A percentile compares a stretch with the other conserved stretches of the same genome.
Evolutionary conservation across 2,888 invertebrate genomes (phyloP).

Genomic region (Deilephila porcellus): DNA sequence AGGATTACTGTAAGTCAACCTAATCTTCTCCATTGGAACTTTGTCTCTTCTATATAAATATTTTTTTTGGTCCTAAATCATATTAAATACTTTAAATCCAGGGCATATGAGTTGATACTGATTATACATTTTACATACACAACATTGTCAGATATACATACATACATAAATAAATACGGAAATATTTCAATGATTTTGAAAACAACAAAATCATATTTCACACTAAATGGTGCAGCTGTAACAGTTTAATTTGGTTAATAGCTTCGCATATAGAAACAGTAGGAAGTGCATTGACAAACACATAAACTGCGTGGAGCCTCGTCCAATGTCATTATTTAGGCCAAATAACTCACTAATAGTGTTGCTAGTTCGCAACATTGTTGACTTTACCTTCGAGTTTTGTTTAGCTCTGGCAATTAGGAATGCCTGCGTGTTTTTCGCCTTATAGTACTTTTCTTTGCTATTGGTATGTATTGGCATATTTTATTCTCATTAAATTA

Average conservation of each 20-base stretch:
- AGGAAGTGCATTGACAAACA: slow-evolving; percentile 20
- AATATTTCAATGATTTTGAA: background rate
- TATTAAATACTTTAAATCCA: no score
- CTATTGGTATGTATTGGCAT: no score
- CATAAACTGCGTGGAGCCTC: background rate
- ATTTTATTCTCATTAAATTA: no score
- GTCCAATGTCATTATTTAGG: slow-evolving; percentile 3
- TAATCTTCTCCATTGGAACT: no score
- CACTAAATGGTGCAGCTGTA: background rate
- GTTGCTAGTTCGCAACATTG: background rate
- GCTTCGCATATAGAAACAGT: background rate
- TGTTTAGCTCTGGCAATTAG: background rate
- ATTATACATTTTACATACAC: no score
- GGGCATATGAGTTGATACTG: no score
- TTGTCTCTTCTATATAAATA: no score
- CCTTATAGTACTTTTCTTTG: no score
- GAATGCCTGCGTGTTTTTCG: no score
- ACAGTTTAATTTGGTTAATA: background rate
- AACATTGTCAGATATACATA: background rate
- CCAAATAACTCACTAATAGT: background rate
- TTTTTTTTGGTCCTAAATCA: no score
- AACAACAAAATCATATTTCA: background rate
- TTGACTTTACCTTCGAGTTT: background rate
- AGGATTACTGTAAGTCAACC: no score
- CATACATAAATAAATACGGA: background rate